phyloP scores from a whole-genome alignment of 2,113 vertebrate species.

The Thunnus maccoyii region DNA sequence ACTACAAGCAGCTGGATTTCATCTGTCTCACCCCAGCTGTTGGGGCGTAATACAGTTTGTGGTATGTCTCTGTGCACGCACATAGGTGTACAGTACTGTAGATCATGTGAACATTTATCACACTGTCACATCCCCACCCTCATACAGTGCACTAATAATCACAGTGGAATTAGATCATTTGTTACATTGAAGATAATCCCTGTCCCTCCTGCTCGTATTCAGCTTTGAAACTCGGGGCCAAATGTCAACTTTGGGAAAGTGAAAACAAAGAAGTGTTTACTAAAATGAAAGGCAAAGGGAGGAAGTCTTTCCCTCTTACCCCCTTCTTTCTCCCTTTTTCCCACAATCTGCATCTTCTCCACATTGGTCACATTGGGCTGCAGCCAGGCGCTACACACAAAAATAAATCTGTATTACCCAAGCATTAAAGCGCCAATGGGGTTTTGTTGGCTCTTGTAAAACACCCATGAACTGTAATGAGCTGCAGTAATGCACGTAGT shows the following conservation, averaged over 20 bases:
- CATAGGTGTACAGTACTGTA: constrained; percentile 1
- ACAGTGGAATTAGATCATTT: constrained; percentile 31
- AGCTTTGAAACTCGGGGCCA: not conserved
- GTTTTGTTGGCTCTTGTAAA: constrained; percentile 41
- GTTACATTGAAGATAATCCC: constrained; percentile 34
- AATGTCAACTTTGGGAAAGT: constrained; percentile 9
- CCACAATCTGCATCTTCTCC: constrained; percentile 29
- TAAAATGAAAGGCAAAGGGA: not conserved
- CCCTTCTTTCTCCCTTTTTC: not conserved
- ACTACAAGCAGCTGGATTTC: constrained; percentile 54
- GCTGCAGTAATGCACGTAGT: constrained; percentile 22
- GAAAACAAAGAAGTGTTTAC: constrained; percentile 28
- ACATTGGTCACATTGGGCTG: constrained; percentile 2
- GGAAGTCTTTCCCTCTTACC: not conserved
- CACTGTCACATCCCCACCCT: constrained; percentile 29
- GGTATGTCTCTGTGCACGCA: not conserved
- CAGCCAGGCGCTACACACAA: not conserved
- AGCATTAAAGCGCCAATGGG: constrained; percentile 3
- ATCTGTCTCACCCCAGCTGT: constrained; percentile 48
- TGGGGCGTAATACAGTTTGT: constrained; percentile 1
- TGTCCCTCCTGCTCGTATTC: not conserved
- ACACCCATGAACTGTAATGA: constrained; percentile 33
- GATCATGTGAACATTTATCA: constrained; percentile 46
- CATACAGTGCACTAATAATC: constrained; percentile 18
- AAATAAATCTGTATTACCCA: constrained; percentile 8